Conservation (phyloP, 2,888 invertebrate genomes). For the Lochmaea crataegi region DNA sequence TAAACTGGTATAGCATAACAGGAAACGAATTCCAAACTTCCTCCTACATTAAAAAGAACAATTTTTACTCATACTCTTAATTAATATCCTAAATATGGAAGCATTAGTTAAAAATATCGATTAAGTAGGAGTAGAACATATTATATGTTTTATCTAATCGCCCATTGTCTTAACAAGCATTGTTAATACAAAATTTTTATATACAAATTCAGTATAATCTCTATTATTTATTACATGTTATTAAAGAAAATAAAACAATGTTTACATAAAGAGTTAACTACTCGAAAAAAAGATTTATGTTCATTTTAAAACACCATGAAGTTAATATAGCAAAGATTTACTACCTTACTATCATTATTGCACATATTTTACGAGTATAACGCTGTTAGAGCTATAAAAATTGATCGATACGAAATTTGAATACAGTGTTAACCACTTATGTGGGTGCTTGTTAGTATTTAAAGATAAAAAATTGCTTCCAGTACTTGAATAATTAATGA, state of each 20-base stretch:
- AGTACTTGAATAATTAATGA: too few species aligned
- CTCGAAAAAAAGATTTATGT: background rate
- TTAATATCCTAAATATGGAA: background rate
- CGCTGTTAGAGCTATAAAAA: background rate
- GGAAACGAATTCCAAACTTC: background rate
- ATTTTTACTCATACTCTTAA: background rate
- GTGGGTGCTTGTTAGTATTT: background rate
- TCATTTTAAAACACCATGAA: background rate
- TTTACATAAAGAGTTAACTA: background rate
- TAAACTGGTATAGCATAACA: too few species aligned
- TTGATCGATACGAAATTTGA: background rate
- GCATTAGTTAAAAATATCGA: background rate
- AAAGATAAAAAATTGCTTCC: too few species aligned
- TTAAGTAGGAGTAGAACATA: background rate
- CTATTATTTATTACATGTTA: conserved; percentile 2
- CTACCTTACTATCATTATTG: background rate
- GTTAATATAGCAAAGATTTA: background rate
- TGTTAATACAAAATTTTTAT: background rate
- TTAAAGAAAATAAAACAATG: background rate
- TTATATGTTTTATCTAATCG: background rate
- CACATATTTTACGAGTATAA: background rate
- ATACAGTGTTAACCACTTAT: background rate
- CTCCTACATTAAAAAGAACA: background rate
- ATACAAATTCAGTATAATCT: background rate
- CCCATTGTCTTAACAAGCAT: background rate